phyloP scores from a whole-genome alignment of 2,888 invertebrate species.

The Pedicia rivosa region DNA sequence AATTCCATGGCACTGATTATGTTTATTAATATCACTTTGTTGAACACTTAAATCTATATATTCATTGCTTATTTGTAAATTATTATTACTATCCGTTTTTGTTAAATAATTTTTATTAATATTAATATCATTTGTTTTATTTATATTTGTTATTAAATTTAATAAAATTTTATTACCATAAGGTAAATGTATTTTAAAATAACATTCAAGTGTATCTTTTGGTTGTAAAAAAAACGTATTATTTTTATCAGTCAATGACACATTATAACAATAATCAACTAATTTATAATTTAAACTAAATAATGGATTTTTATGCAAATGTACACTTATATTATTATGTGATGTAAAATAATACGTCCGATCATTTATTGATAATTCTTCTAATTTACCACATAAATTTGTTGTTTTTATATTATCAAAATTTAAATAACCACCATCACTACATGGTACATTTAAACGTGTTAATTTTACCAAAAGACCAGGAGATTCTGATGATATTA shows the following conservation, averaged over 20 bases:
- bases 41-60: too few species aligned
- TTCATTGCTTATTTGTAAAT: background rate
- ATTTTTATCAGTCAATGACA: slow-evolving; percentile 44
- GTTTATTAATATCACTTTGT: too few species aligned
- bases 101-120: slow-evolving; percentile 2
- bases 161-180: slow-evolving; percentile 48
- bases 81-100: background rate
- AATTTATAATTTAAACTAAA: slow-evolving; percentile 48
- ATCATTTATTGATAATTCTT: slow-evolving; percentile 42
- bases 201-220: slow-evolving; percentile 41
- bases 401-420: slow-evolving; percentile 31
- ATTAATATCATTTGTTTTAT: background rate
- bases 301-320: slow-evolving; percentile 44
- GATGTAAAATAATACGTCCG: slow-evolving; percentile 39
- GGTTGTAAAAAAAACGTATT: slow-evolving; percentile 49
- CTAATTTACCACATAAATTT: slow-evolving; percentile 50
- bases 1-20: too few species aligned
- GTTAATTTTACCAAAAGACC: slow-evolving; percentile 48
- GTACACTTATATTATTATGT: slow-evolving; percentile 31
- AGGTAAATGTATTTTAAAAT: slow-evolving; percentile 51
- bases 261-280: slow-evolving; percentile 57
- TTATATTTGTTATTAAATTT: slow-evolving; percentile 32
- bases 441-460: slow-evolving; percentile 54
- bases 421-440: slow-evolving; percentile 40
- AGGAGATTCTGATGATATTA: slow-evolving; percentile 13